A percentile compares a stretch with the other conserved stretches of the same genome.
These are phyloP conservation scores for Alosa alosa DNA, from an alignment of 2,113 vertebrate genomes.

Conservation along the genomic window DNA sequence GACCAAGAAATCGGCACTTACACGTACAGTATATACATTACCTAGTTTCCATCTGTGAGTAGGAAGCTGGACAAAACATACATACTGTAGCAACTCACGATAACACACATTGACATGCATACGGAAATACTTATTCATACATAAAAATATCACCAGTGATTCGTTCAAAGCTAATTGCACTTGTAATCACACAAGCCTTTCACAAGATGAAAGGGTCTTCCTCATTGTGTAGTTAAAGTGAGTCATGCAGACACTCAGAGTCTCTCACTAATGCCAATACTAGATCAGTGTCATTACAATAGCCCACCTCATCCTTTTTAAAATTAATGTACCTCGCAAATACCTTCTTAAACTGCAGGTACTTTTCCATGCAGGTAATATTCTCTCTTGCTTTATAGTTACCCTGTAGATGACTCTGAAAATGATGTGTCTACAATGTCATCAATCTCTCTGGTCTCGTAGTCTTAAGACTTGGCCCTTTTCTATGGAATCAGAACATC, in stretches of 20 bases:
- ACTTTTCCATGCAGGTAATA: background rate
- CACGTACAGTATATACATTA: background rate
- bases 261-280: background rate
- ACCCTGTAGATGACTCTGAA: background rate
- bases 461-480: background rate
- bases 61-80: too few relatives aligned
- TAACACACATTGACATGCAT: background rate
- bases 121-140: background rate
- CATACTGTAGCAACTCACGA: too few relatives aligned
- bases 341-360: background rate
- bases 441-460: background rate
- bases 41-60: too few relatives aligned
- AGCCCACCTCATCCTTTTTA: constrained; percentile 10
- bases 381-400: background rate
- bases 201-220: background rate
- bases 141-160: background rate
- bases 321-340: constrained; percentile 1
- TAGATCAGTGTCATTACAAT: constrained; percentile 10
- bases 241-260: background rate
- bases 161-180: background rate
- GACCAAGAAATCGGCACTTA: too few relatives aligned
- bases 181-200: background rate
- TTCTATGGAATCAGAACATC: too few relatives aligned
- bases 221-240: background rate
- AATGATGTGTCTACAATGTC: background rate